These are phyloP conservation scores for Hyperoplus lanceolatus DNA, from an alignment of 2,797 vertebrate species.

Conservation along the genomic window DNA sequence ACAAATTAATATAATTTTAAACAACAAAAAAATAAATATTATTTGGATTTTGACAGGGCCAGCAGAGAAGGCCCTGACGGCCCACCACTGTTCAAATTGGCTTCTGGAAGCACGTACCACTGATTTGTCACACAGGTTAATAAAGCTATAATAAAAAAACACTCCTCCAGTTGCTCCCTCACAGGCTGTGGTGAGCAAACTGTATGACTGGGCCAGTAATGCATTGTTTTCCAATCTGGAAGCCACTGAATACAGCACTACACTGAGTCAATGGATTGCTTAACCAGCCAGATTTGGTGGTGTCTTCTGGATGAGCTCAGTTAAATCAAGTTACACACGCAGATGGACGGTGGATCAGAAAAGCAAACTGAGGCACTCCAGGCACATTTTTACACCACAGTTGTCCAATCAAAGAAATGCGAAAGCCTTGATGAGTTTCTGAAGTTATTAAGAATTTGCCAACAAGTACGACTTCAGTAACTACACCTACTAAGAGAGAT, in stretches of 20 bases:
- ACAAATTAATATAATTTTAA: too few relatives aligned
- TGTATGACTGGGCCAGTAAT: too few relatives aligned
- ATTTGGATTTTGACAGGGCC: too few relatives aligned
- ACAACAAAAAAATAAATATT: too few relatives aligned
- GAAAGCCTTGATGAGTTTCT: slow-evolving; percentile 7
- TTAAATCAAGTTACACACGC: neutral
- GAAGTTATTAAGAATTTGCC: slow-evolving; percentile 8
- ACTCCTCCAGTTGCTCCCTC: too few relatives aligned
- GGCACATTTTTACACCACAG: slow-evolving; percentile 12
- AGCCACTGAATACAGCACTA: neutral
- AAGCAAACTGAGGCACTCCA: neutral
- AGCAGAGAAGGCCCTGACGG: too few relatives aligned
- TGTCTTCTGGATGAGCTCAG: neutral
- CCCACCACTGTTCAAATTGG: too few relatives aligned
- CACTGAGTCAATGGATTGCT: neutral
- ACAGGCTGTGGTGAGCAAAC: too few relatives aligned
- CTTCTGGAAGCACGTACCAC: too few relatives aligned
- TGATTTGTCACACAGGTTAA: too few relatives aligned
- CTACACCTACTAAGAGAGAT: slow-evolving; percentile 11
- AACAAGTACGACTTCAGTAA: slow-evolving; percentile 20
- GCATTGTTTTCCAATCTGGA: neutral
- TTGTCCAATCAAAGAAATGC: slow-evolving; percentile 14
- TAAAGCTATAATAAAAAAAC: too few relatives aligned
- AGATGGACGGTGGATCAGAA: neutral
- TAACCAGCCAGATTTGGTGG: neutral